Percentiles rank a stretch among this genome's conserved stretches.
These are phyloP conservation scores for Heterotis niloticus DNA, from an alignment of 2,113 vertebrate genomes.

Conservation along the genomic window DNA sequence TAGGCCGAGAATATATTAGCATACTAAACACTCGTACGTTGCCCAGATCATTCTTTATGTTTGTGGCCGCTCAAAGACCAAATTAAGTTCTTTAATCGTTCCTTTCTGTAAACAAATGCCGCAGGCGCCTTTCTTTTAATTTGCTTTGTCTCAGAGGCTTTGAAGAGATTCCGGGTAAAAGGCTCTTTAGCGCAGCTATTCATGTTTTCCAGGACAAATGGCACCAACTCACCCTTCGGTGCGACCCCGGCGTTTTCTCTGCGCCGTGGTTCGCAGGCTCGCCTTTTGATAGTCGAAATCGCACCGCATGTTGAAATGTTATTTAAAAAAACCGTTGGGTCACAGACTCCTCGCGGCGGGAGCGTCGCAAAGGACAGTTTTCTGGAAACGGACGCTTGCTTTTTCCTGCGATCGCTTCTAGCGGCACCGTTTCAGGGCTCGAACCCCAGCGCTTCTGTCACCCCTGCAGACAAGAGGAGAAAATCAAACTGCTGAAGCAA, in stretches of 20 bases:
- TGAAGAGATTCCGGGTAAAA: constrained; percentile 40
- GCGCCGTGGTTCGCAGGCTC: constrained; percentile 55
- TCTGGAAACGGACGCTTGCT: too few species aligned
- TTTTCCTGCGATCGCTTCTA: too few species aligned
- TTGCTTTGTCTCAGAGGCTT: constrained; percentile 42
- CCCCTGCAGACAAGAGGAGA: too few species aligned
- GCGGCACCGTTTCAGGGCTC: too few species aligned
- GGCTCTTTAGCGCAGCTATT: constrained; percentile 35
- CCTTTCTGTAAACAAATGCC: constrained; percentile 25
- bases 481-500: too few species aligned
- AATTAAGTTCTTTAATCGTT: constrained; percentile 9
- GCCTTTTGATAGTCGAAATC: constrained; percentile 50
- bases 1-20: constrained; percentile 4
- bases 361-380: too few species aligned
- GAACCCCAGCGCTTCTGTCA: too few species aligned
- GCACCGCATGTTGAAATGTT: too few species aligned
- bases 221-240: constrained; percentile 47
- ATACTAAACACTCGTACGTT: not conserved
- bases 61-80: not conserved
- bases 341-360: too few species aligned
- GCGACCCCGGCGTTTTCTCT: constrained; percentile 45
- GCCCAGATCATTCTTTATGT: not conserved
- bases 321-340: too few species aligned
- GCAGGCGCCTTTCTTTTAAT: constrained; percentile 40
- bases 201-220: constrained; percentile 29